Base-by-base conservation (phyloP, 2,888 invertebrate species). In the Prosopocoilus inquinatus region DNA sequence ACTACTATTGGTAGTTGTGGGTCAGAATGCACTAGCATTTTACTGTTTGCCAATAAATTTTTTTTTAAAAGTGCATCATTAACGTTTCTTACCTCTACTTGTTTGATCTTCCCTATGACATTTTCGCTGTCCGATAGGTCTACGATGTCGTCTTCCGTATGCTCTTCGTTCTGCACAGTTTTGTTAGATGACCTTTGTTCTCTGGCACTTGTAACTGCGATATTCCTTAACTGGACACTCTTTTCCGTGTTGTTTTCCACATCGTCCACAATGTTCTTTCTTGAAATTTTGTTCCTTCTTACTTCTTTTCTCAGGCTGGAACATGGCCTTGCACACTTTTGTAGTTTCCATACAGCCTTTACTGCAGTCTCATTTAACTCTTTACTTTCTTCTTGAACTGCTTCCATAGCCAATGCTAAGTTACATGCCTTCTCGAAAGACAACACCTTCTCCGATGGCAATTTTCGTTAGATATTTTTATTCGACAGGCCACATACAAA, bases 1-100 rank as follows among this genome's bases (percentile, higher is more conserved):
- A 71, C 53, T 56, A 64, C 58, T 39, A 70, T 60, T 34, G 61
- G 49, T 47, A 64, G 56, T 12, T 52, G 50, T 12, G 59, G 57
- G 45, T 62, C 62, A 49, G 55, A 64, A 49, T 64, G 61, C 16
- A 63, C 48, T 43, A 64, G 53, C 13, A 64, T 58, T 47, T 59
- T 11, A 52, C 53, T 58, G 8, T 48, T 11, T 20, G 33, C n/a
- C 8, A 62, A 28, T 34, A 60, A 49, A n/a, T 47, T 12, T 50
- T 63, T 63, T 62, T 36, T 32, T 13, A 20, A 20, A 20, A 20
- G 20, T 20, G 20, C 20, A 20, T 20, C 20, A 20, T 20, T 20
- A 20, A 20, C 20, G 2, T 20, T 20, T 20, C 20, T 20, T 20
- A 20, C 2, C 5, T 28, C 20, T 1, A 28, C 4, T 7, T 28